Percentiles rank a stretch among this genome's conserved stretches.
Conservation (phyloP, 2,888 invertebrate genomes). For the Hyalella azteca region DNA sequence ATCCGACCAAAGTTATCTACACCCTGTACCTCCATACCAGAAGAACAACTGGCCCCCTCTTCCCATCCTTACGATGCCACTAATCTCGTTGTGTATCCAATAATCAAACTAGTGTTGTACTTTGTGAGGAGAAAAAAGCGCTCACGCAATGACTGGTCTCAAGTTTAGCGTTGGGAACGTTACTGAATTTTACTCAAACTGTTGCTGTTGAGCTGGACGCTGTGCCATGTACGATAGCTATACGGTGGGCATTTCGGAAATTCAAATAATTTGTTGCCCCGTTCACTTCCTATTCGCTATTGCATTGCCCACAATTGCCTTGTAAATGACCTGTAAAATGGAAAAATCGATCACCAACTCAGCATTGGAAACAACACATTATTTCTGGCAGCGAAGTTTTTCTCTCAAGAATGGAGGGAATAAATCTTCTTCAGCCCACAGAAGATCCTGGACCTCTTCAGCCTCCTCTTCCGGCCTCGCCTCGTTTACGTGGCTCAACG, state of each 20-base stretch:
- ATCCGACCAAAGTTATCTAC: too few species aligned
- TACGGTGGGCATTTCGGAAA: background rate
- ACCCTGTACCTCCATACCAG: too few species aligned
- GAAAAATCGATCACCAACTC: background rate
- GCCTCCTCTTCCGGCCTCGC: background rate
- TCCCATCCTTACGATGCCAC: too few species aligned
- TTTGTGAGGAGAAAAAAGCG: too few species aligned
- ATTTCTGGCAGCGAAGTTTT: background rate
- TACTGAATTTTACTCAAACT: too few species aligned
- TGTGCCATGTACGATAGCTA: too few species aligned
- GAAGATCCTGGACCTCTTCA: background rate
- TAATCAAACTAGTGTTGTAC: too few species aligned
- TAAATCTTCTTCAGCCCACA: background rate
- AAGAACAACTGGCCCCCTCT: too few species aligned
- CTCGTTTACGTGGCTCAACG: background rate
- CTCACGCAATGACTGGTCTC: background rate
- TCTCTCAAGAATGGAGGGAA: background rate
- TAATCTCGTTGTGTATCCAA: too few species aligned
- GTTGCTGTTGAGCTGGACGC: too few species aligned
- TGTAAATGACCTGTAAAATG: conserved; percentile 10
- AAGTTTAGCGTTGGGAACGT: too few species aligned
- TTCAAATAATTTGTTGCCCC: background rate
- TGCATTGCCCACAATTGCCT: background rate
- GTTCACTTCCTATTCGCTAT: background rate
- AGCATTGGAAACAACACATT: conserved; percentile 1